These are phyloP conservation scores for Craterocephalus amniculus DNA, from an alignment of 2,797 vertebrate species.

Conservation along the genomic window DNA sequence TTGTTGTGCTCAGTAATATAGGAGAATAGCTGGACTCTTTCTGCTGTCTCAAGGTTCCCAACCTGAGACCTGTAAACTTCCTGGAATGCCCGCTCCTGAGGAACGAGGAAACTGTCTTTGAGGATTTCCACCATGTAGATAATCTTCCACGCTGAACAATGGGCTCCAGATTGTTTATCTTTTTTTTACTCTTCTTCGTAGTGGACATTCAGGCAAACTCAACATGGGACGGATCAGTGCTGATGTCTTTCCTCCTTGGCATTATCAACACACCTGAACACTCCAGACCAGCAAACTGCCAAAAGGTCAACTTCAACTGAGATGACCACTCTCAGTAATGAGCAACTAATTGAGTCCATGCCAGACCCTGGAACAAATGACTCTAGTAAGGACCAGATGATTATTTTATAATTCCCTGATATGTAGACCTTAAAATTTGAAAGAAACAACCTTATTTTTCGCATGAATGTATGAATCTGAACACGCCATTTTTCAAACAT, in stretches of 20 bases:
- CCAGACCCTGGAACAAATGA: background rate
- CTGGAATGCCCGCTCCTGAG: background rate
- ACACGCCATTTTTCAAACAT: background rate
- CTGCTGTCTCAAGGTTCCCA: too few relatives aligned
- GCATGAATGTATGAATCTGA: background rate
- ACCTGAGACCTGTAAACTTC: background rate
- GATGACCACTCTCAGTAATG: background rate
- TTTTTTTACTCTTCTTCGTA: background rate
- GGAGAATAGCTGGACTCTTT: too few relatives aligned
- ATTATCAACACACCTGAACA: background rate
- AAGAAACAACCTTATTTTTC: background rate
- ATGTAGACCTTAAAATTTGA: background rate
- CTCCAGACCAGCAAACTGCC: background rate
- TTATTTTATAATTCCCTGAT: background rate
- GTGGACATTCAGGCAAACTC: background rate
- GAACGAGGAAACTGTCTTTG: background rate
- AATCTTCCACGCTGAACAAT: background rate
- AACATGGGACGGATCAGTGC: background rate
- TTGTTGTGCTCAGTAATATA: too few relatives aligned
- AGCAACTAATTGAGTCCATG: background rate
- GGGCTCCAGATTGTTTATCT: background rate
- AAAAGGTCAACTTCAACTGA: background rate
- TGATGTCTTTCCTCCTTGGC: background rate
- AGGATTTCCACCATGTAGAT: background rate
- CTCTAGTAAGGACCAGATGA: background rate